Evolutionary conservation across 2,113 vertebrate species (phyloP).

Genomic region (Ctenomys sociabilis): DNA sequence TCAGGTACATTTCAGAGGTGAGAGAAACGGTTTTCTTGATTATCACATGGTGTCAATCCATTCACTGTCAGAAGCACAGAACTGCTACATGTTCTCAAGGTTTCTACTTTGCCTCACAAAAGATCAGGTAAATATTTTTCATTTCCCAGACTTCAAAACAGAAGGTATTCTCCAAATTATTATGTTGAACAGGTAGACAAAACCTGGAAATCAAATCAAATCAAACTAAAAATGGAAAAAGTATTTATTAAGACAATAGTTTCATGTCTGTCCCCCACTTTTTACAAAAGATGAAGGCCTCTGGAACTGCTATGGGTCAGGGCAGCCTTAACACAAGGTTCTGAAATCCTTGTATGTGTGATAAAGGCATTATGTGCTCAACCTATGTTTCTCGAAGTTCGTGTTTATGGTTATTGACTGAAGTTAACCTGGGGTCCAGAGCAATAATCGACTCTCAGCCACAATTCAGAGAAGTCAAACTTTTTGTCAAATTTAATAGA

Average conservation of each 20-base stretch:
- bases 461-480: conserved; percentile 62
- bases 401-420: conserved; percentile 17
- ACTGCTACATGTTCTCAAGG: background rate
- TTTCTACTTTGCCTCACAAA: conserved; percentile 23
- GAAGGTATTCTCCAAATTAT: background rate
- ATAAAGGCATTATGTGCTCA: background rate
- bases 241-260: conserved; percentile 9
- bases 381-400: conserved; percentile 14
- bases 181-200: background rate
- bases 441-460: conserved; percentile 58
- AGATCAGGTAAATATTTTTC: background rate
- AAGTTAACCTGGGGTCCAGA: conserved; percentile 53
- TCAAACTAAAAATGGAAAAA: conserved; percentile 2
- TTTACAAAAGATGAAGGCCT: conserved; percentile 39
- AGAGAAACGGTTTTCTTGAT: conserved; percentile 28
- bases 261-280: background rate
- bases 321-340: background rate
- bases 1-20: background rate
- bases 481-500: conserved; percentile 75
- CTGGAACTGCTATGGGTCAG: background rate
- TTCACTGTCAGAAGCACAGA: background rate
- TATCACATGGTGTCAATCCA: background rate
- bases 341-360: background rate
- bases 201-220: conserved; percentile 29
- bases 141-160: background rate